Evolutionary conservation across 2,113 vertebrate genomes (phyloP), one percentile per base, ranked within the genome.

Genomic region (Mellivora capensis): DNA sequence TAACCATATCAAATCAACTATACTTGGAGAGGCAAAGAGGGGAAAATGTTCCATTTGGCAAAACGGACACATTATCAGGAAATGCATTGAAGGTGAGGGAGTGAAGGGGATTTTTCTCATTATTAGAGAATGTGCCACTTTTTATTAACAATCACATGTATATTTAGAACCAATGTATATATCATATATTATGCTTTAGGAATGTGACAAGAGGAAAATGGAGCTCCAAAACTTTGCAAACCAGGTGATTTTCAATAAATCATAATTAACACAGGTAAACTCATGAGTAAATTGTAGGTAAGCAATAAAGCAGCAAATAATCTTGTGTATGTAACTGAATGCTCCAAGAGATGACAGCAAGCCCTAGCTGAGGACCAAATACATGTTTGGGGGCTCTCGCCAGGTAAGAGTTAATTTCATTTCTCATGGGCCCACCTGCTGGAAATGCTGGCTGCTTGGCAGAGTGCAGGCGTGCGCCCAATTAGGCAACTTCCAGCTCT

Each of bases 251-350:
- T 98, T 98, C 92, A 97, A 85, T 96, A 98, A 97, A 91, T 84
- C 39, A 74, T 90, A 96, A 96, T 96, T 94, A 96, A 96, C 62
- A 96, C 54, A 86, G 85, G 93, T 57, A 97, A 98, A 97, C 96
- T 90, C 62, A 94, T 93, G 61, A 44, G 93, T 95, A 97, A 95
- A 97, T 94, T 96, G 91, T 97, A 95, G 34, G 34, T 82, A 96
- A 80, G 61, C 62, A 97, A 61, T 97, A 95, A 97, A 96, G 95
- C 20, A 83, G 39, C 44, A 95, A 97, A 97, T 98, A 96, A 94
- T 92, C 21, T 64, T 98, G 64, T 91, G 71, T 97, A 82, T 98
- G 77, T 96, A 96, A 92, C 17, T 97, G 88, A 98, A 95, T 93
- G 42, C 59, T 92, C 91, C 92, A 98, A 96, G 76, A 97, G 84